A percentile compares a stretch with the other conserved stretches of the same genome.
Conservation (phyloP, 2,888 invertebrate genomes). For the Leucophenga maculata region DNA sequence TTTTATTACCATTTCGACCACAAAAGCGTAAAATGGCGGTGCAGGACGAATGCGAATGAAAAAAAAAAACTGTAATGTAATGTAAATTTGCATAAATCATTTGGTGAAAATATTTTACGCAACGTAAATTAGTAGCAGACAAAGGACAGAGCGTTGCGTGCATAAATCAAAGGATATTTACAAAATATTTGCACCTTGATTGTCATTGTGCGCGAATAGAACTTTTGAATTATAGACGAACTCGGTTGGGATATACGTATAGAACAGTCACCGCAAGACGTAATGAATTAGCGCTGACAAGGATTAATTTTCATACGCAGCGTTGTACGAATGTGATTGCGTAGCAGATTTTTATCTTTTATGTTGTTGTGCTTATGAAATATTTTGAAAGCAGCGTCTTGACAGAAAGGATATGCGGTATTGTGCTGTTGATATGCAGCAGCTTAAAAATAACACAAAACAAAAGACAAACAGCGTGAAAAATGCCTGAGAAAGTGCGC, state of each 20-base stretch:
- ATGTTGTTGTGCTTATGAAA: too few species aligned
- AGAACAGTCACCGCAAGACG: background rate
- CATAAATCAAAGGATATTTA: conserved; percentile 26
- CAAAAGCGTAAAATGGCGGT: conserved; percentile 7
- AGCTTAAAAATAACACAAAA: background rate
- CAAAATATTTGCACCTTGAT: conserved; percentile 23
- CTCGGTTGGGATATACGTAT: background rate
- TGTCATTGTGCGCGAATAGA: background rate
- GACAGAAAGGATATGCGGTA: too few species aligned
- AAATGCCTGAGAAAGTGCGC: background rate
- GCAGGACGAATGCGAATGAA: too few species aligned
- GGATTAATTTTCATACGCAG: conserved; percentile 14
- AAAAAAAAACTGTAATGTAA: too few species aligned
- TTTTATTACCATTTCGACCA: conserved; percentile 20
- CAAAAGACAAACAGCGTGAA: background rate
- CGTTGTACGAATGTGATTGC: conserved; percentile 17
- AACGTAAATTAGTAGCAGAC: conserved; percentile 10
- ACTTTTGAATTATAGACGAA: background rate
- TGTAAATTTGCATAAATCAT: conserved; percentile 28
- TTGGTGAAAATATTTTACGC: background rate
- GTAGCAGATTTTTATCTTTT: background rate
- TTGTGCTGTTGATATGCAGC: background rate
- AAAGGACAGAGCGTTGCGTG: background rate
- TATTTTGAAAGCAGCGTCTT: background rate
- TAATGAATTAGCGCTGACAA: conserved; percentile 19